Evolutionary conservation across 2,113 vertebrate species (phyloP).

Genomic region (Oophaga pumilio): DNA sequence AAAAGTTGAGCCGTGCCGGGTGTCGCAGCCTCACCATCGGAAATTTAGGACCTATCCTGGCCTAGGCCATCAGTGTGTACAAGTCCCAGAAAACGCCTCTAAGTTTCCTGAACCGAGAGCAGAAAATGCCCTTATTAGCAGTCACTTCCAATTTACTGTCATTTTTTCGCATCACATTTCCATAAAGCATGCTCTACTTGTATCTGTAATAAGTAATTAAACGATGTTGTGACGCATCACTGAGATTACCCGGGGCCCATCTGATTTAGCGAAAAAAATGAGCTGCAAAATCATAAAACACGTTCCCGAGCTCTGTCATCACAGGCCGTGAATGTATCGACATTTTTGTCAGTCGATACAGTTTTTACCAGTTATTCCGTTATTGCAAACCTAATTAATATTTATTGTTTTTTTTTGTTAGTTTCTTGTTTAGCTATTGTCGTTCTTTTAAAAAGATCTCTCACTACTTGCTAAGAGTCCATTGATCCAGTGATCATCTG

Average conservation of each 20-base stretch:
- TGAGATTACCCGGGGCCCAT: neutral
- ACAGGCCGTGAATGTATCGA: neutral
- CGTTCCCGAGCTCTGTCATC: neutral
- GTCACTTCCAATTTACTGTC: neutral
- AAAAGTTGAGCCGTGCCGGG: no score
- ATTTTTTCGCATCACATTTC: neutral
- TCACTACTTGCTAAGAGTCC: no score
- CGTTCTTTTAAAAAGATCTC: no score
- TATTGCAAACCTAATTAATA: no score
- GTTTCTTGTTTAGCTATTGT: no score
- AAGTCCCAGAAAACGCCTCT: no score
- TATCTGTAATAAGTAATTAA: neutral
- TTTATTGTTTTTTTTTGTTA: neutral
- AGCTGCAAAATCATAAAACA: neutral
- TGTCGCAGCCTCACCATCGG: no score
- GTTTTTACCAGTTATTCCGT: no score
- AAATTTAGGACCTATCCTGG: no score
- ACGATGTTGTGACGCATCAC: neutral
- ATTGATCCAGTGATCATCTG: no score
- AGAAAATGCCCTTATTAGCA: neutral
- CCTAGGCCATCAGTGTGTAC: no score
- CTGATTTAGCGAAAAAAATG: neutral
- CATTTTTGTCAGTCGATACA: neutral
- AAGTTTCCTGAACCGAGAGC: neutral
- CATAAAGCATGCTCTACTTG: neutral